Evolutionary conservation across 2,797 vertebrate genomes (phyloP), one percentile per base, ranked within the genome.

Genomic region (Pseudotriccus pelzelni): DNA sequence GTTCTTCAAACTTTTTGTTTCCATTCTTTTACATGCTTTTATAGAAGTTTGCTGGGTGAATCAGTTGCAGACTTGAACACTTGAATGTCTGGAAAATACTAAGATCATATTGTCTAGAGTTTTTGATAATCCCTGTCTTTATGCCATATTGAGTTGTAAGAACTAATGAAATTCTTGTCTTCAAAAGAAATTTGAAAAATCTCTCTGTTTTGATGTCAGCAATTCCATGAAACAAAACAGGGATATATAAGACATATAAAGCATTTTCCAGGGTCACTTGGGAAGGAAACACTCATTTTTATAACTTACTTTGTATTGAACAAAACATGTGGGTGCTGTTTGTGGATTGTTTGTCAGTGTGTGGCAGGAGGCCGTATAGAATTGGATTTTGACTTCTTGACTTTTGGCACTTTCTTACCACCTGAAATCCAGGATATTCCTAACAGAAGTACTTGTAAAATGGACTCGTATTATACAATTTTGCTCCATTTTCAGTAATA

Each of bases 31-130:
- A 23, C 20, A 6, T 41, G 3, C 7, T 72, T 72, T 43, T 50
- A 17, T 59, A 4, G 44, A 68, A 44, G 15, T 53, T 78, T 78
- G 12, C 14, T 60, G 13, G 1, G 14, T 89, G 53, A 81, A 62
- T 77, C 7, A 27, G 0, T 59, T 90, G 9, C 41, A n/a, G 12
- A 30, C 25, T 63, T 64, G 10, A 84, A 34, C 15, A 28, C 7
- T 46, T 55, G 14, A 83, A 46, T 34, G 7, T 59, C 14, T 84
- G 36, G 25, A 80, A 85, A 90, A 84, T n/a, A 34, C 12, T 55
- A 52, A 49, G 27, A 46, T 67, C 3, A 4, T 68, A 32, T 7
- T 68, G 4, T 14, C 34, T 20, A 6, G 14, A 4, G 0, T 1
- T 17, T 59, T 66, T 21, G 67, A 53, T 44, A 30, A 15, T 6